Conservation (phyloP, 2,888 invertebrate species). For the Agonopterix arenella region DNA sequence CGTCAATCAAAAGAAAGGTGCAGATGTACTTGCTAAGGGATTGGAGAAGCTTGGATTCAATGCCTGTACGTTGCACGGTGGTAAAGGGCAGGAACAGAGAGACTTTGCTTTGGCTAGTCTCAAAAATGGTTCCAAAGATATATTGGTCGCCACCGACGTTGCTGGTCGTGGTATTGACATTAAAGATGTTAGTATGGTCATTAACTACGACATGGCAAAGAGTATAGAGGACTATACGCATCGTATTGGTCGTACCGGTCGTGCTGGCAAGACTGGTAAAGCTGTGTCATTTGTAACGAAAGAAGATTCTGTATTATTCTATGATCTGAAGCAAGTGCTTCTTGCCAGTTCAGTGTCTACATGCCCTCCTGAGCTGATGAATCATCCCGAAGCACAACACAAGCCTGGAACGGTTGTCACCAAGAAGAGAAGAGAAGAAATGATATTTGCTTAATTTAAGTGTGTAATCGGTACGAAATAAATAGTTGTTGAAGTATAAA, state of each 20-base stretch:
- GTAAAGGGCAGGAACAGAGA: conserved; percentile 99
- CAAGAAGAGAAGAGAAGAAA: conserved; percentile 94
- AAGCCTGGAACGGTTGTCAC: conserved; percentile 97
- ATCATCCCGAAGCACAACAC: conserved; percentile 98
- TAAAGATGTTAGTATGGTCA: conserved; percentile 98
- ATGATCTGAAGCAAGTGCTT: conserved; percentile 96
- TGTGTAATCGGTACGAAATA: background rate
- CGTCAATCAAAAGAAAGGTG: conserved; percentile 99
- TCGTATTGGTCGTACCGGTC: conserved; percentile 99
- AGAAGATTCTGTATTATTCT: conserved; percentile 96
- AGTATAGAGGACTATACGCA: conserved; percentile 98
- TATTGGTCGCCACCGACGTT: conserved; percentile 99
- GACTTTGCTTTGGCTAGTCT: conserved; percentile 98
- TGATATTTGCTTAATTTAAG: conserved; percentile 88
- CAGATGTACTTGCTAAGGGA: conserved; percentile 97
- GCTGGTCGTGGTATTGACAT: conserved; percentile 99
- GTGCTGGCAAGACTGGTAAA: conserved; percentile 98
- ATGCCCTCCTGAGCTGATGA: conserved; percentile 97
- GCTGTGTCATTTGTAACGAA: conserved; percentile 98
- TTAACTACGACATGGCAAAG: conserved; percentile 99
- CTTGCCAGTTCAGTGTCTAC: conserved; percentile 93
- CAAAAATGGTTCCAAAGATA: conserved; percentile 97
- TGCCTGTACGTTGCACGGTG: conserved; percentile 98
- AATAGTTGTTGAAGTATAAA: background rate
- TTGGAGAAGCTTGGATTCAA: conserved; percentile 97